These are phyloP conservation scores for Stenodema calcarata DNA, from an alignment of 2,888 invertebrate genomes.

Conservation along the genomic window DNA sequence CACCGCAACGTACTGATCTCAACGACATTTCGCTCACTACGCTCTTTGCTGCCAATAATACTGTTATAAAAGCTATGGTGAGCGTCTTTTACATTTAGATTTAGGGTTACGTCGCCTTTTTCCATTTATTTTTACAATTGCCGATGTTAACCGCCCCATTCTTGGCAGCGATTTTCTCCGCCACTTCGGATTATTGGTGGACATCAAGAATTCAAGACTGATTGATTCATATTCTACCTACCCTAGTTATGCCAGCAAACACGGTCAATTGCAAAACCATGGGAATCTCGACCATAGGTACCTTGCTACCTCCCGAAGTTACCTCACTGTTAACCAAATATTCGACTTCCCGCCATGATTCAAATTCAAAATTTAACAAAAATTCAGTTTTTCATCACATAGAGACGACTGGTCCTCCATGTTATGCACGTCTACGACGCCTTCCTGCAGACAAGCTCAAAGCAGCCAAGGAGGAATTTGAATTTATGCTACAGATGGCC, in stretches of 20 bases:
- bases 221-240: background rate
- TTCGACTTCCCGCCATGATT: background rate
- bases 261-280: background rate
- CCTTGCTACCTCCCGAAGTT: background rate
- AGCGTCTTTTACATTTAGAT: background rate
- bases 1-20: background rate
- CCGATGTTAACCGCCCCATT: background rate
- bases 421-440: background rate
- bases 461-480: slow-evolving; percentile 3
- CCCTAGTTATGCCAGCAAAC: background rate
- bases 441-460: slow-evolving; percentile 15
- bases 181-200: background rate
- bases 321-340: background rate
- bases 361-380: background rate
- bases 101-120: background rate
- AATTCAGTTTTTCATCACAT: background rate
- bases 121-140: slow-evolving; percentile 11
- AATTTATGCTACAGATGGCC: background rate
- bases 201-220: background rate
- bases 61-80: background rate
- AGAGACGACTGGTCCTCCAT: slow-evolving; percentile 5
- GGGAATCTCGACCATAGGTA: background rate
- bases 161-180: background rate
- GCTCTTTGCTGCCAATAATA: background rate
- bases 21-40: too few relatives aligned